Evolutionary conservation across 2,113 vertebrate genomes (phyloP).

Genomic region (Trichechus manatus): DNA sequence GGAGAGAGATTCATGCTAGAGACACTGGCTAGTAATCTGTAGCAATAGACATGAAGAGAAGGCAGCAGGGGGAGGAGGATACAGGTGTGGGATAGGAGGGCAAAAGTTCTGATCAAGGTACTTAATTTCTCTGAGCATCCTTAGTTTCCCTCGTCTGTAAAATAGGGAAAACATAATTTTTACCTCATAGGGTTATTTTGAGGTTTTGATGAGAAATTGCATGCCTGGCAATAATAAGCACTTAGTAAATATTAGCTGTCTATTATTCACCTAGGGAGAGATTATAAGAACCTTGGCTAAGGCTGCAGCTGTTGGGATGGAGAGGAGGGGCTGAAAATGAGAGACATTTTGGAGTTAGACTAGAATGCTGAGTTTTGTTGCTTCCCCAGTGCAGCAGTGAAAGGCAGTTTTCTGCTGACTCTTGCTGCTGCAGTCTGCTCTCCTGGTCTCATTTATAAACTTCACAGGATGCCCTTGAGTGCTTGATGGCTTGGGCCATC

Average conservation of each 20-base stretch:
- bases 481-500: neutral
- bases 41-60: neutral
- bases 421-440: neutral
- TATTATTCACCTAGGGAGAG: neutral
- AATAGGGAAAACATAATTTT: neutral
- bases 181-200: neutral
- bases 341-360: accelerated
- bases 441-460: neutral
- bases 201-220: slow-evolving; percentile 1
- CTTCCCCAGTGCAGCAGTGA: neutral
- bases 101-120: neutral
- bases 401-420: neutral
- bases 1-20: neutral
- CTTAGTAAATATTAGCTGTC: neutral
- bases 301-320: neutral
- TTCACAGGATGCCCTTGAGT: neutral
- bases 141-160: neutral
- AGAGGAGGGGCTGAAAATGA: too few relatives aligned
- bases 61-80: neutral
- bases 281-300: neutral
- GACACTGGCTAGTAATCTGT: accelerated
- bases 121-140: neutral
- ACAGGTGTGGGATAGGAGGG: neutral
- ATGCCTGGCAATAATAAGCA: neutral
- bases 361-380: neutral